phyloP scores from a whole-genome alignment of 2,113 vertebrate genomes.

The Sceloporus tristichus region DNA sequence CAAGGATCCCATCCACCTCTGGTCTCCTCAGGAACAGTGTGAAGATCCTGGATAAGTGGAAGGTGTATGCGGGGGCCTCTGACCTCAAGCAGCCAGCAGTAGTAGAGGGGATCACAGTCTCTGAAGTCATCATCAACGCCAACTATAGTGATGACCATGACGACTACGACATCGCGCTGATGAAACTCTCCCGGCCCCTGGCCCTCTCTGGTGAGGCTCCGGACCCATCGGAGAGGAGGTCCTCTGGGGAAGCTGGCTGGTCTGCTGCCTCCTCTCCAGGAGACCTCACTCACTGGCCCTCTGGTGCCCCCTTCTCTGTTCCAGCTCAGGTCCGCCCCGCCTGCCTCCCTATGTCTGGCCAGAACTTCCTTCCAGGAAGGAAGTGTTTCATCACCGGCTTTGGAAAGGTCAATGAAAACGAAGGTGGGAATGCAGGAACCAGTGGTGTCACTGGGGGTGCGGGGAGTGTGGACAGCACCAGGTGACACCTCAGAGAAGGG shows the following conservation, averaged over 20 bases:
- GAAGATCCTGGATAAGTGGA: constrained; percentile 77
- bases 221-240: background rate
- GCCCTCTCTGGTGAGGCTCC: constrained; percentile 76
- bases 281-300: background rate
- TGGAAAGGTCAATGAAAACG: constrained; percentile 80
- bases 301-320: background rate
- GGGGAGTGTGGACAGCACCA: no score
- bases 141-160: constrained; percentile 81
- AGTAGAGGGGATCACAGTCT: constrained; percentile 65
- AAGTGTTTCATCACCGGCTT: constrained; percentile 91
- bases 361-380: constrained; percentile 77
- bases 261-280: background rate
- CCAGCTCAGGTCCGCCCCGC: constrained; percentile 85
- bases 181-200: constrained; percentile 82
- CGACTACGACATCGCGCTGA: constrained; percentile 87
- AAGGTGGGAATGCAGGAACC: constrained; percentile 69
- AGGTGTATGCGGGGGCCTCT: constrained; percentile 80
- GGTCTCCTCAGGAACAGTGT: constrained; percentile 60
- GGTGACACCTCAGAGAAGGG: no score
- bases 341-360: constrained; percentile 85
- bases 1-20: background rate
- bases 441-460: no score
- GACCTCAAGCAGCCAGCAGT: constrained; percentile 72
- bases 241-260: background rate
- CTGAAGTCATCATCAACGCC: constrained; percentile 84